These are phyloP conservation scores for Hololepta plana DNA, from an alignment of 2,888 invertebrate genomes.

Conservation along the genomic window DNA sequence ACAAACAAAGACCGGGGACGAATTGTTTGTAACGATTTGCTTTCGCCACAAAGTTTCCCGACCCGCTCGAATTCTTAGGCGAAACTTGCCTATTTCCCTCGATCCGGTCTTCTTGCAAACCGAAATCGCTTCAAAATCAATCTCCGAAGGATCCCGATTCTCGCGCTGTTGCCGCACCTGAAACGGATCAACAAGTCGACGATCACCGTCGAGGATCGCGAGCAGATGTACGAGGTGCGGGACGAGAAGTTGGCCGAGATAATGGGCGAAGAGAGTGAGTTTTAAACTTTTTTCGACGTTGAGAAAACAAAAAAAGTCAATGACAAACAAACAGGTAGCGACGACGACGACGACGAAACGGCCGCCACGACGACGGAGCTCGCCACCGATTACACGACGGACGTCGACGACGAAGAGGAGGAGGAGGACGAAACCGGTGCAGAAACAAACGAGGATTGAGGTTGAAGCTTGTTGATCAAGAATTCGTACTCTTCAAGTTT, in stretches of 20 bases:
- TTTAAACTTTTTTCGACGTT: conserved; percentile 1
- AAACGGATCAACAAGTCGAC: conserved; percentile 35
- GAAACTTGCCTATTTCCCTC: no score
- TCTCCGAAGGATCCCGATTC: conserved; percentile 29
- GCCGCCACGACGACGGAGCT: conserved; percentile 10
- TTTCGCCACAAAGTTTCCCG: neutral
- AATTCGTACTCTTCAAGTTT: no score
- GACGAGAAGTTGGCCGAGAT: conserved; percentile 18
- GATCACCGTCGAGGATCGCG: conserved; percentile 33
- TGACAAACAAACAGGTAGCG: neutral
- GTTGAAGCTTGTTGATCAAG: no score
- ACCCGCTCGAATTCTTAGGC: no score
- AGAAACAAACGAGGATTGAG: neutral
- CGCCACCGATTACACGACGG: conserved; percentile 11
- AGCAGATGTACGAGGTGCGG: conserved; percentile 15
- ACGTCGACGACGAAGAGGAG: conserved; percentile 7
- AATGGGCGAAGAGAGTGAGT: conserved; percentile 21
- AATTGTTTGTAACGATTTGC: neutral
- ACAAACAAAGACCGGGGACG: neutral
- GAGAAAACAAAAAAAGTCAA: neutral
- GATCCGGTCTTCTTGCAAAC: no score
- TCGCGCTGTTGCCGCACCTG: conserved; percentile 33
- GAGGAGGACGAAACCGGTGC: conserved; percentile 2
- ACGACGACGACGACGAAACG: conserved; percentile 11
- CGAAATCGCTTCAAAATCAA: no score